phyloP scores from a whole-genome alignment of 2,888 invertebrate genomes.

The Ennomos quercinarius region DNA sequence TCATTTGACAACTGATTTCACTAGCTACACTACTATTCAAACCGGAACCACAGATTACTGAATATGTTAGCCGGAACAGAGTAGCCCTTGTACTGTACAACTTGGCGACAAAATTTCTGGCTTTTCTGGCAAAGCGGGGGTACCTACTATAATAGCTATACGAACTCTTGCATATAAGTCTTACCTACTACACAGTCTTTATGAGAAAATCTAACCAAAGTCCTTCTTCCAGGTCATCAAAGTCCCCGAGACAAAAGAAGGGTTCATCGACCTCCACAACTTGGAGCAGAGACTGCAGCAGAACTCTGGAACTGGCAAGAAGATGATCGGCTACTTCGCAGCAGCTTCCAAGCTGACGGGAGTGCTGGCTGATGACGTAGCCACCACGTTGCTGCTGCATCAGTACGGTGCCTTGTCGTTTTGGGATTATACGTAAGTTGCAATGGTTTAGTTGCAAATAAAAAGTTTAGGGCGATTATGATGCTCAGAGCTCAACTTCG shows the following conservation, averaged over 20 bases:
- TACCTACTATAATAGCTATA: no score
- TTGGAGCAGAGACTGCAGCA: constrained; percentile 89
- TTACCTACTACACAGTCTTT: no score
- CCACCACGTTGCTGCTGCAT: constrained; percentile 92
- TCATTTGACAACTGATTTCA: no score
- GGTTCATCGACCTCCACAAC: constrained; percentile 91
- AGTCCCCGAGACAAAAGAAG: constrained; percentile 91
- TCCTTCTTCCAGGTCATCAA: constrained; percentile 88
- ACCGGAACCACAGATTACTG: no score
- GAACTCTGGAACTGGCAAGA: constrained; percentile 86
- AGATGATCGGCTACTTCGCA: constrained; percentile 93
- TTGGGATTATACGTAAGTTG: constrained; percentile 92
- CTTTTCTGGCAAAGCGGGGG: no score
- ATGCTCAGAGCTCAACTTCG: no score
- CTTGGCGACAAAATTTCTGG: no score
- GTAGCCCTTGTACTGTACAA: no score
- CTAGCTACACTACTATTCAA: no score
- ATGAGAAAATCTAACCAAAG: background rate
- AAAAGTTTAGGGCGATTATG: no score
- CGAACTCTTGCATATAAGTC: no score
- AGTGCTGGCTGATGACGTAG: constrained; percentile 92
- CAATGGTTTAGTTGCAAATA: background rate
- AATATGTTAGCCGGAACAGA: no score
- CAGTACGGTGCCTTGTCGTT: constrained; percentile 93
- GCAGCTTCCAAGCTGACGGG: constrained; percentile 96